Evolutionary conservation across 1,140 invertebrate genomes (phyloP), one percentile per base, ranked within the genome.

Genomic region (Elysia chlorotica): DNA sequence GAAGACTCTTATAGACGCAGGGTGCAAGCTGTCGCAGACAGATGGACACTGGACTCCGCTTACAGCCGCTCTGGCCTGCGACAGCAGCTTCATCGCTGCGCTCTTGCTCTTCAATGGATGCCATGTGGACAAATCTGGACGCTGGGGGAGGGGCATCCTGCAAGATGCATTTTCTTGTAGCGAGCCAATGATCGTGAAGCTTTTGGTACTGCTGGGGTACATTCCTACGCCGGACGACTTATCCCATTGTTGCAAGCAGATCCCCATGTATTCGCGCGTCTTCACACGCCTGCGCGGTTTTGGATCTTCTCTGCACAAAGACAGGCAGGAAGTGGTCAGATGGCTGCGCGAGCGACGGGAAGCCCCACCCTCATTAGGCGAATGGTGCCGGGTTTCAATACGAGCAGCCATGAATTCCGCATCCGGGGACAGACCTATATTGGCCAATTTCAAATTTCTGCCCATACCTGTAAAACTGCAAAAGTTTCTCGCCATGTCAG

Each of bases 31-130:
- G 14, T 83, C 82, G 2, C 73, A 81, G 30, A 76, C 78, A 31
- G 83, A 85, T 37, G 79, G 77, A n/a, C 81, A 84, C 48, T 84
- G 81, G 81, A 78, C 82, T 0, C 82, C 82, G 0, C 65, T 85
- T 4, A 77, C 80, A 23, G 79, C 82, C 1, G 70, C 78, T 25
- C 79, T 85, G 25, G 81, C 80, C 31, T 78, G 83, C 30, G 81
- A 79, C 62, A 83, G 80, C 66, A 84, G 78, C 38, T 76, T 79
- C 25, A 79, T 83, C 33, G 83, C 82, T 2, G 77, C 79, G 2
- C 66, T 83, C 31, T 76, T 85, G 21, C 70, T 85, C 17, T 82
- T 77, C 48, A 79, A 84, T 53, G 83, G 83, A 5, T 82, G 82
- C 71, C 63, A 74, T 10, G 62, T 85, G 37, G 74, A 74, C 19